These are phyloP conservation scores for Pseudorasbora parva DNA, from an alignment of 2,113 vertebrate genomes.

Conservation along the genomic window DNA sequence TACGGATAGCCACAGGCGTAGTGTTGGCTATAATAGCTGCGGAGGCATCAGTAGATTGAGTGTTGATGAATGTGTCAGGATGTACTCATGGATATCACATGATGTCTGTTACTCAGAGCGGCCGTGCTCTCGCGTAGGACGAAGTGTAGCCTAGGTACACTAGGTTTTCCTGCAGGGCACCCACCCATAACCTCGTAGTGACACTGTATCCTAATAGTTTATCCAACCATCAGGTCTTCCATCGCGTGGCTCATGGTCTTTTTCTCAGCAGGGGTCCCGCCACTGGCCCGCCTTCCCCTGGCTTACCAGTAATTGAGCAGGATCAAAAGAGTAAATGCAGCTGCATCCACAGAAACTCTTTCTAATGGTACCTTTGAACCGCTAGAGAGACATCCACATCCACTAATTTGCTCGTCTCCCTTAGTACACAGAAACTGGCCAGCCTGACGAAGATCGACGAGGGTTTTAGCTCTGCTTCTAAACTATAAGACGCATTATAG, in stretches of 20 bases:
- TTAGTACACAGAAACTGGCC: conserved; percentile 5
- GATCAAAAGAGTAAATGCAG: conserved; percentile 45
- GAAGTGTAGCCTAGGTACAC: not conserved
- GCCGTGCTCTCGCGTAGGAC: not conserved
- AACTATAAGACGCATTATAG: not conserved
- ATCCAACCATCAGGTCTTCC: conserved; percentile 34
- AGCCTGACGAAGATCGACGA: not conserved
- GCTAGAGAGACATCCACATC: conserved; percentile 28
- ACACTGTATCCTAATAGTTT: conserved; percentile 31
- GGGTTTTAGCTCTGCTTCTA: not conserved
- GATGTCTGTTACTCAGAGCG: not conserved
- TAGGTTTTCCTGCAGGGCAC: not conserved
- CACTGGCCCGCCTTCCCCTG: conserved; percentile 22
- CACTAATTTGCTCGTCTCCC: conserved; percentile 16
- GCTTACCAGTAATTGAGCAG: conserved; percentile 39
- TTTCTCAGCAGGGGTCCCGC: conserved; percentile 26
- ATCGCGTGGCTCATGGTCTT: conserved; percentile 6
- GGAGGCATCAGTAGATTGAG: not conserved
- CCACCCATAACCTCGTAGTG: not conserved
- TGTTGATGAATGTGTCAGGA: conserved; percentile 9
- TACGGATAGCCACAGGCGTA: not conserved
- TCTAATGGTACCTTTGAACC: conserved; percentile 33
- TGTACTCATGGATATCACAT: not conserved
- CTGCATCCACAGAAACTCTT: conserved; percentile 41
- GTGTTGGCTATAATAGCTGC: not conserved